These are phyloP conservation scores for Cactoblastis cactorum DNA, from an alignment of 2,888 invertebrate species.

Conservation along the genomic window DNA sequence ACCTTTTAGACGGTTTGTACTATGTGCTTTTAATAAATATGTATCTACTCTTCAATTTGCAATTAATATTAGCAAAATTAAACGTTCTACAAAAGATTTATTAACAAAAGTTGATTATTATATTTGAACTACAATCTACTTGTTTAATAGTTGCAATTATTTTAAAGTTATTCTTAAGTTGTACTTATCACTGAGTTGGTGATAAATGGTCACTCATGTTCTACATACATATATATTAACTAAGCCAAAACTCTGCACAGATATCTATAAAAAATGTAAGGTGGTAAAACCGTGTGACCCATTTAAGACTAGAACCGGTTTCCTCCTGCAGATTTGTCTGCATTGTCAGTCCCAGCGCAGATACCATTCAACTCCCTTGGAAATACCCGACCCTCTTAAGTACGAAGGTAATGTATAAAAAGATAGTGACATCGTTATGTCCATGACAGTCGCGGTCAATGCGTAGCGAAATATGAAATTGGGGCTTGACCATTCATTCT, in stretches of 20 bases:
- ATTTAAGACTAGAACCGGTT: slow-evolving; percentile 76
- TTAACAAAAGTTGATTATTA: no score
- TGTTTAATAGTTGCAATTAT: neutral
- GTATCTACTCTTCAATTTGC: neutral
- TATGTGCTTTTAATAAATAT: slow-evolving; percentile 4
- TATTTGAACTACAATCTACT: no score
- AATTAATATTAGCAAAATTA: slow-evolving; percentile 3
- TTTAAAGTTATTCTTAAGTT: neutral
- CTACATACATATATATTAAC: no score
- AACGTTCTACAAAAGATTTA: no score
- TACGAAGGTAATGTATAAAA: slow-evolving; percentile 68
- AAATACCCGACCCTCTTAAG: slow-evolving; percentile 69
- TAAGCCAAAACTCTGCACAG: slow-evolving; percentile 42
- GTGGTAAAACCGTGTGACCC: slow-evolving; percentile 77
- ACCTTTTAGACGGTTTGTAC: slow-evolving; percentile 4
- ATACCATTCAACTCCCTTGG: slow-evolving; percentile 69
- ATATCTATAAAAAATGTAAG: slow-evolving; percentile 63
- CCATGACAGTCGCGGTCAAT: slow-evolving; percentile 56
- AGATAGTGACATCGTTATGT: slow-evolving; percentile 66
- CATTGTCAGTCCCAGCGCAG: slow-evolving; percentile 71
- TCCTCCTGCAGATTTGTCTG: slow-evolving; percentile 68
- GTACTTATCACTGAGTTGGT: no score
- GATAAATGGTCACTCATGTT: no score
- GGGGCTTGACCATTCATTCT: slow-evolving; percentile 67
- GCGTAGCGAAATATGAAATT: slow-evolving; percentile 57